Evolutionary conservation across 2,888 invertebrate genomes (phyloP), one percentile per base, ranked within the genome.

Genomic region (Thysanoteuthis rhombus): DNA sequence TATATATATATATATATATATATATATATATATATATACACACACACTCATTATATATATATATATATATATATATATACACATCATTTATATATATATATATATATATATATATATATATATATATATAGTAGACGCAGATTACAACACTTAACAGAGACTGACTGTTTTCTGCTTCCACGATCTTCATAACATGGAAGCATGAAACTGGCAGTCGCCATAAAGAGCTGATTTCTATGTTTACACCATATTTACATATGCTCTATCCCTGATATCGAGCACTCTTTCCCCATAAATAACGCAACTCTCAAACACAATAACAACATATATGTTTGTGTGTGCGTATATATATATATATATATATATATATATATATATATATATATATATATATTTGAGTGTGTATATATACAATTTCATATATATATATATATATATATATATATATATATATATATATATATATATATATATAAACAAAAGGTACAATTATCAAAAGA

Each of bases 11-110:
- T 58, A 58, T 58, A 58, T 58, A 58, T 58, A 58, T 58, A 58
- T 58, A 58, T 58, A 58, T 58, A 58, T 58, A 58, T 58, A 58
- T 28, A 58, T 58, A 58, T 58, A 58, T 58, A 58, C n/a, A n/a
- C n/a, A n/a, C n/a, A n/a, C n/a, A n/a, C n/a, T n/a, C n/a, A n/a
- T n/a, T 58, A 58, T 58, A 58, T 58, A 58, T 75, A 75, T 75
- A 75, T 75, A 75, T 75, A 75, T 75, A 75, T 75, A 75, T 75
- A 75, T 75, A 75, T 75, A 75, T 75, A n/a, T 75, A 75, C n/a
- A n/a, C n/a, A n/a, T n/a, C n/a, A n/a, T n/a, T n/a, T 75, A 75
- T 75, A 75, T 75, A 75, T 75, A 75, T 75, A 75, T 75, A 75
- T 75, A 75, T 75, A 75, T 75, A 75, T 58, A 58, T 28, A 58